Evolutionary conservation across 2,113 vertebrate species (phyloP), one percentile per base, ranked within the genome.

Genomic region (Peromyscus leucopus): DNA sequence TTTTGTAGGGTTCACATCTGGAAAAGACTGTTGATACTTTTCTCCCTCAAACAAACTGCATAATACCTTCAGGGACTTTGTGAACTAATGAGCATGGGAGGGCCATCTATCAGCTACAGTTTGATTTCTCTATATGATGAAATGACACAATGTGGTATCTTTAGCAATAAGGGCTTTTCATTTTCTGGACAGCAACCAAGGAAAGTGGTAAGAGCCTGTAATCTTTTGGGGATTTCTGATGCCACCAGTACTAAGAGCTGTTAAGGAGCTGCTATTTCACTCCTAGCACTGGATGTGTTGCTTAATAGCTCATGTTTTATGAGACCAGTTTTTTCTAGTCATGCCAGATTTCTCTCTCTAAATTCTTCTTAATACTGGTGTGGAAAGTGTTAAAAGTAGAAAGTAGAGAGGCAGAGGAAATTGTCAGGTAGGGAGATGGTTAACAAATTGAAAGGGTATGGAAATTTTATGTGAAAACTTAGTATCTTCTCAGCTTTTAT

Each of bases 21-120:
- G 21, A 6, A 61, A 8, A 7, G 33, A 59, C n/a, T 13, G 4
- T 12, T 42, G 7, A 63, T 63, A 1, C 59, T 22, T 84, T 83
- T 16, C 46, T 84, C n/a, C 19, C 22, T 83, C 21, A 61, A 12
- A 0, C 59, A 63, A n/a, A n/a, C 24, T 63, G 16, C 15, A 63
- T 9, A 84, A 22, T 15, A 31, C 24, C 24, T 84, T 42, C 24
- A 42, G 26, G 33, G 10, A 24, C 51, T n/a, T 19, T 36, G 33
- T n/a, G 57, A 57, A n/a, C 19, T 31, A 46, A 19, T 4, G 0
- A 5, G 1, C 13, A 65, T 42, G 7, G 1, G 13, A 24, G 26
- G 3, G n/a, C 3, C 36, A 31, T 85, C 7, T 31, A 22, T 85
- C 24, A 42, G 7, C 17, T 65, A 42, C 8, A 31, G 39, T 5